Evolutionary conservation across 2,113 vertebrate genomes (phyloP), one percentile per base, ranked within the genome.

Genomic region (Ciconia boyciana): DNA sequence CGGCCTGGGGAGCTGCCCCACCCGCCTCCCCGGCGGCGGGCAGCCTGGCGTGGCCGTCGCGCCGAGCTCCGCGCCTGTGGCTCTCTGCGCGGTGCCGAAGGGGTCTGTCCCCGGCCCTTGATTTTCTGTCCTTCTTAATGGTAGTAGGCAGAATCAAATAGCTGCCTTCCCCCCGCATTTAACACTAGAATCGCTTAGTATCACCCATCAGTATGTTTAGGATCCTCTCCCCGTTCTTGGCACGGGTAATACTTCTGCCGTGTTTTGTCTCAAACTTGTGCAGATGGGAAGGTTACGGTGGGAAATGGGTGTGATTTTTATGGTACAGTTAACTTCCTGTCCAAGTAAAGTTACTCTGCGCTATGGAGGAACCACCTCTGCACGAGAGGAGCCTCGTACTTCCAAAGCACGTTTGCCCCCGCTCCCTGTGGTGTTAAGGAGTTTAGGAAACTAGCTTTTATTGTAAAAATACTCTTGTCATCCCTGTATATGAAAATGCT

Each of bases 151-250:
- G 43, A 17, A 1, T 4, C 26, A 3, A 10, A 46, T 1, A 4
- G 31, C 32, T 22, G 31, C 65, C 11, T 8, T 7, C 3, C 19
- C 17, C 18, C 11, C 4, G 1, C 24, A 0, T 3, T 61, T 9
- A 2, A 10, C 12, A 2, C 5, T 5, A 0, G 17, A 8, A 7
- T 21, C 41, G 2, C 9, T 0, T 3, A 4, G 1, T 13, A 0
- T 7, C 6, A 2, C 5, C 8, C 1, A 0, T 16, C 24, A 0
- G 48, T 13, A 0, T 11, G 10, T 7, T 20, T 20, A 9, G 81
- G 54, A 22, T 0, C 7, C 12, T 2, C 1, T 3, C 13, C 16
- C 32, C 6, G 1, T 2, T n/a, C 19, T 22, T 22, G 46, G 20
- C 12, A 39, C 11, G 3, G 31, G 11, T 31, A 13, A 6, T 8